phyloP scores from a whole-genome alignment of 2,888 invertebrate species.

The Luperina nickerlii region DNA sequence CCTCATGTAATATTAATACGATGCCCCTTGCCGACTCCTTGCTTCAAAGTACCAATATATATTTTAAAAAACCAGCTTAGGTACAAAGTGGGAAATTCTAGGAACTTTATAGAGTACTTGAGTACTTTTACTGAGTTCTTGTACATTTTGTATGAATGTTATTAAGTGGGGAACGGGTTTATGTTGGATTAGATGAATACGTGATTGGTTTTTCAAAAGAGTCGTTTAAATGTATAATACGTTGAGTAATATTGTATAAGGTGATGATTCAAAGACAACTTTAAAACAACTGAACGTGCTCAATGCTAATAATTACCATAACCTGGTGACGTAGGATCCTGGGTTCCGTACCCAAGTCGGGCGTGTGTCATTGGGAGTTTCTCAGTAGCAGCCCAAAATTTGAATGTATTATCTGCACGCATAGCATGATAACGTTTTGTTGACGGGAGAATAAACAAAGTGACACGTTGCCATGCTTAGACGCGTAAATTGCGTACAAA shows the following conservation, averaged over 20 bases:
- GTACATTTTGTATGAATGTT: slow-evolving; percentile 46
- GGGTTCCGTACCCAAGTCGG: too few species aligned
- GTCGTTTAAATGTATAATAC: not conserved
- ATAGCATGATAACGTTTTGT: too few species aligned
- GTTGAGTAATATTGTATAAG: not conserved
- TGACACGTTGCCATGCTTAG: too few species aligned
- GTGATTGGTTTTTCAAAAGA: not conserved
- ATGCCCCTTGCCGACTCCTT: slow-evolving; percentile 64
- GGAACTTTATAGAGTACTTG: slow-evolving; percentile 62
- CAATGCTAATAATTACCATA: not conserved
- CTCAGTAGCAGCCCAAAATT: not conserved
- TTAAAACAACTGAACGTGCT: too few species aligned
- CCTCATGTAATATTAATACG: slow-evolving; percentile 78
- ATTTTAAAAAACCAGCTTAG: slow-evolving; percentile 71
- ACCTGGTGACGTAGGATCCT: not conserved
- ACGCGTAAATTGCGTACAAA: too few species aligned
- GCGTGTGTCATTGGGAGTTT: not conserved
- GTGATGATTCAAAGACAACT: not conserved
- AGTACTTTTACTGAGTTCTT: slow-evolving; percentile 41
- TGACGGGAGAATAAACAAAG: too few species aligned
- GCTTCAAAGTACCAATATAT: slow-evolving; percentile 75
- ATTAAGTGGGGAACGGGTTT: slow-evolving; percentile 2
- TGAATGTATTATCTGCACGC: too few species aligned
- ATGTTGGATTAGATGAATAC: slow-evolving; percentile 7
- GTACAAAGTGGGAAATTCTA: slow-evolving; percentile 56